Evolutionary conservation across 2,113 vertebrate genomes (phyloP).

Genomic region (Calonectris borealis): DNA sequence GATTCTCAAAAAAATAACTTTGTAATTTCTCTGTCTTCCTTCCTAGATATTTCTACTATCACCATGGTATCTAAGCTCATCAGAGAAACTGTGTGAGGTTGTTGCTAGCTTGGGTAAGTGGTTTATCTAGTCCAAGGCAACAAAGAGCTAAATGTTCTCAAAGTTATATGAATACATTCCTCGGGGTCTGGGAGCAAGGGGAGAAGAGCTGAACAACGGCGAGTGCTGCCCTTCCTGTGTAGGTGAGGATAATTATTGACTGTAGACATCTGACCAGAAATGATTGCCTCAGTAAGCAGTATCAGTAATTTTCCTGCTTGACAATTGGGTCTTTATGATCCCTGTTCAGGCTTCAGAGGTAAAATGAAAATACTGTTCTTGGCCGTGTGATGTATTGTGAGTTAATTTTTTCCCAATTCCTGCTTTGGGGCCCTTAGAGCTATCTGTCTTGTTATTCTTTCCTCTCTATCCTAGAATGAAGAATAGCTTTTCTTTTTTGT

Average conservation of each 20-base stretch:
- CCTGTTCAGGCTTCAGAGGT: neutral
- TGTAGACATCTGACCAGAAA: neutral
- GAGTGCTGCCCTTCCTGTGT: neutral
- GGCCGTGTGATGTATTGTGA: neutral
- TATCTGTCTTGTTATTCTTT: neutral
- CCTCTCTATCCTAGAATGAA: neutral
- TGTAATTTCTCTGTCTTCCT: constrained; percentile 4
- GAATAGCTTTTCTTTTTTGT: neutral
- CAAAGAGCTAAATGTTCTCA: neutral
- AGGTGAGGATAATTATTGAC: neutral
- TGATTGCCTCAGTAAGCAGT: neutral
- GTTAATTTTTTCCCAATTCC: neutral
- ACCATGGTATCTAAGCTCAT: constrained; percentile 10
- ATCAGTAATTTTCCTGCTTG: neutral
- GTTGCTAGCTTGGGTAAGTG: neutral
- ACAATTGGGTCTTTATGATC: neutral
- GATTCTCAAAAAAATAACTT: neutral
- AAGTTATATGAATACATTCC: neutral
- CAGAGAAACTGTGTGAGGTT: neutral
- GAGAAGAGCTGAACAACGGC: neutral
- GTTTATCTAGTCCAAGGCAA: constrained; percentile 1
- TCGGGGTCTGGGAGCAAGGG: neutral
- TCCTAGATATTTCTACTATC: constrained; percentile 16
- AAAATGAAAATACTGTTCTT: neutral
- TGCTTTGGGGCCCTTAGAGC: neutral